These are phyloP conservation scores for Tragulus kanchil DNA, from an alignment of 2,113 vertebrate genomes.

Conservation along the genomic window DNA sequence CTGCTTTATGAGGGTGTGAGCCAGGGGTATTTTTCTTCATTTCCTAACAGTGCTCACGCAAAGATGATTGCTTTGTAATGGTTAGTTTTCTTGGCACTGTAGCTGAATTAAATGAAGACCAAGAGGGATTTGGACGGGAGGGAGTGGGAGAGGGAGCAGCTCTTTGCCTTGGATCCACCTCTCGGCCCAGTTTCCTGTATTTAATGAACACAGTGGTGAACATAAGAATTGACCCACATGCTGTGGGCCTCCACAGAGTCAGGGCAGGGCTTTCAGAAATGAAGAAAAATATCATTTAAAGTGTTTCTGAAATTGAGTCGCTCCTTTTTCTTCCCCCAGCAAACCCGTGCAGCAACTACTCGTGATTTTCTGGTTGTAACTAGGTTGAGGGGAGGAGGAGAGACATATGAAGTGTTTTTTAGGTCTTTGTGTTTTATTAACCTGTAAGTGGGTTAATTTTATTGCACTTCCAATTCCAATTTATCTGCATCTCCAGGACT, in stretches of 20 bases:
- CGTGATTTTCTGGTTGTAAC: slow-evolving; percentile 53
- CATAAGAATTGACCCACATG: slow-evolving; percentile 42
- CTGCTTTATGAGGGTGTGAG: not conserved
- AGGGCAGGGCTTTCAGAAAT: slow-evolving; percentile 51
- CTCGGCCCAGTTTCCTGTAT: slow-evolving; percentile 23
- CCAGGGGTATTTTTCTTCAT: slow-evolving; percentile 52
- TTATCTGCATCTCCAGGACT: not conserved
- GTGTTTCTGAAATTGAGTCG: slow-evolving; percentile 49
- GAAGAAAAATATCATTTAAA: slow-evolving; percentile 58
- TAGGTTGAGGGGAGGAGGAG: slow-evolving; percentile 20
- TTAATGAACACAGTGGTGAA: slow-evolving; percentile 46
- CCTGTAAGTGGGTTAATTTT: not conserved
- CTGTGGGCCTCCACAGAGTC: slow-evolving; percentile 30
- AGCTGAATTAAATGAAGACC: slow-evolving; percentile 39
- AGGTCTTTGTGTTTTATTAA: slow-evolving; percentile 42
- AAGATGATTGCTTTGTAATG: not conserved
- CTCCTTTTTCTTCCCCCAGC: not conserved
- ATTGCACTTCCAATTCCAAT: not conserved
- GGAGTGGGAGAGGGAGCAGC: not conserved
- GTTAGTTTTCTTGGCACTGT: slow-evolving; percentile 24
- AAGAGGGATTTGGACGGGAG: not conserved
- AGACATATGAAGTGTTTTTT: not conserved
- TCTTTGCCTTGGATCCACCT: slow-evolving; percentile 15
- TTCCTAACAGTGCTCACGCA: not conserved
- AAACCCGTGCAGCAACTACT: not conserved